Percentiles rank a stretch among this genome's conserved stretches.
phyloP scores from a whole-genome alignment of 1,140 invertebrate genomes.

The Trichoplusia ni region DNA sequence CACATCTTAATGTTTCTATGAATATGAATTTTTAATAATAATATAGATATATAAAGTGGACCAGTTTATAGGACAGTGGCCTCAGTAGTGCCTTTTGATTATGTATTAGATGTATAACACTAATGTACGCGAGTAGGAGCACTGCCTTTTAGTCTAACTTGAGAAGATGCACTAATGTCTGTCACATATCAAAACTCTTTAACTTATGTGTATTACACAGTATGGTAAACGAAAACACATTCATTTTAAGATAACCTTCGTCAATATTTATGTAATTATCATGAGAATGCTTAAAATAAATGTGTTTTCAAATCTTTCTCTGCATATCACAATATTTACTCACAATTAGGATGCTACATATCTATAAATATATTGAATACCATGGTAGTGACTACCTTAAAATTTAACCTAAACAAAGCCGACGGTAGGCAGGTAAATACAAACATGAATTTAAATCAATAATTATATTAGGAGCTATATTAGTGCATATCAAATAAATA shows the following conservation, averaged over 20 bases:
- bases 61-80: slow-evolving; percentile 71
- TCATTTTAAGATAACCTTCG: background rate
- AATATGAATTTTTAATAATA: slow-evolving; percentile 3
- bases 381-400: no score
- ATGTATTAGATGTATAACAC: slow-evolving; percentile 48
- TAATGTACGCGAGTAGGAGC: slow-evolving; percentile 48
- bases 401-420: no score
- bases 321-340: slow-evolving; percentile 10
- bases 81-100: slow-evolving; percentile 76
- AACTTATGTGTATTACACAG: background rate
- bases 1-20: slow-evolving; percentile 9
- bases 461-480: background rate
- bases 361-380: no score
- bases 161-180: slow-evolving; percentile 20
- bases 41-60: slow-evolving; percentile 53
- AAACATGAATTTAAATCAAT: background rate
- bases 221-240: background rate
- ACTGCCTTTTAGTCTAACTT: slow-evolving; percentile 44
- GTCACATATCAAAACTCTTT: slow-evolving; percentile 16
- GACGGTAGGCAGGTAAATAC: background rate
- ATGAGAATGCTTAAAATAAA: background rate
- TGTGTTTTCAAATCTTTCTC: background rate
- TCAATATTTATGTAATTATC: background rate
- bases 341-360: no score
- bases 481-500: slow-evolving; percentile 5